Evolutionary conservation across 1,140 invertebrate species (phyloP), one percentile per base, ranked within the genome.

Genomic region (Xylocopa sonorina): DNA sequence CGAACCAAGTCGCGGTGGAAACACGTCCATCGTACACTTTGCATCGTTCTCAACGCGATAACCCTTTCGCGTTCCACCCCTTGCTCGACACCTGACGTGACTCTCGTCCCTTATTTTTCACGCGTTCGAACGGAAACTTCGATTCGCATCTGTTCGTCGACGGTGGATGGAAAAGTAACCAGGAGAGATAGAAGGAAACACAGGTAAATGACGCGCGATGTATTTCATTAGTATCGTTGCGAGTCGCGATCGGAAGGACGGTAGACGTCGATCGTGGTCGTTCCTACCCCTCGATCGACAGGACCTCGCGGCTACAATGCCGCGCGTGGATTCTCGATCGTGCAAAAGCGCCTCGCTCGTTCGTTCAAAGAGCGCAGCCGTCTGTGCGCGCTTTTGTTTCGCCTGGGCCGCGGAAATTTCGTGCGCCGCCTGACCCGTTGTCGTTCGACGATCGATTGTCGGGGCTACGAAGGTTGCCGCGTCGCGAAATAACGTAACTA

Each of bases 211-310:
- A 55, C 9, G 43, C 78, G 32, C 38, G 57, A 81, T 81, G 84
- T 84, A 78, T 84, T 84, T n/a, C n/a, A 85, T 85, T 84, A 73
- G 74, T 84, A 38, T n/a, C 34, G 14, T n/a, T n/a, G 27, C 41
- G 41, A 80, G 67, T 58, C 80, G 55, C 71, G 83, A 84, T 73
- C 55, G 58, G 72, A 24, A 53, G 81, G 12, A 81, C 78, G 68
- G 74, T 34, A 78, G 82, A 84, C 64, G 76, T 73, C 74, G 74
- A 81, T 82, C 58, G 71, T 21, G 12, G 21, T 41, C 32, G 60
- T n/a, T 51, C 29, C 50, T 46, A 34, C 34, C 51, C 38, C 48
- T 10, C 29, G 16, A 50, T n/a, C n/a, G n/a, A n/a, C n/a, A n/a
- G n/a, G n/a, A 41, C 10, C 10, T n/a, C 60, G 60, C 60, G 34